These are phyloP conservation scores for Fregetta grallaria DNA, from an alignment of 2,113 vertebrate genomes.

Conservation along the genomic window DNA sequence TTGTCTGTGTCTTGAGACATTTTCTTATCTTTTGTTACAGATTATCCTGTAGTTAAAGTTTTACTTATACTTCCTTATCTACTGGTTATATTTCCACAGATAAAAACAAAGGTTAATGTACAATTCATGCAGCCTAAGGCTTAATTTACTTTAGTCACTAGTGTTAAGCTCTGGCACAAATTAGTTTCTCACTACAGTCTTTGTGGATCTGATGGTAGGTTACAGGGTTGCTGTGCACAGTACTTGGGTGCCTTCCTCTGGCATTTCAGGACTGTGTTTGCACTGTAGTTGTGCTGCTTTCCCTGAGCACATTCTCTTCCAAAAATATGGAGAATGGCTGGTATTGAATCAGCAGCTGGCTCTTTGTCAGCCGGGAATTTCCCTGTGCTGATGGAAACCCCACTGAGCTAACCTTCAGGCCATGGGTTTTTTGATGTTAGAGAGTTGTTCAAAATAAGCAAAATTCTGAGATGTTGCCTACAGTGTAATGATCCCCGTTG, in stretches of 20 bases:
- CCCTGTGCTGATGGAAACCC: neutral
- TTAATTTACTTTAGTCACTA: neutral
- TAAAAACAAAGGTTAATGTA: neutral
- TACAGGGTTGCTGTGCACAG: neutral
- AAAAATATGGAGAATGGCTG: neutral
- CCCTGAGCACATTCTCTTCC: neutral
- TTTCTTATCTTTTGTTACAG: neutral
- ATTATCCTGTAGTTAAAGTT: neutral
- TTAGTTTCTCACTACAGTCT: neutral
- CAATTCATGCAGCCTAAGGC: neutral
- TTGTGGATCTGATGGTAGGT: neutral
- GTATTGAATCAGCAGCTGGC: neutral
- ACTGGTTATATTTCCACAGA: neutral
- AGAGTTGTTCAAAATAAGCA: neutral
- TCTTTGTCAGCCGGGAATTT: neutral
- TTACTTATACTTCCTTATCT: neutral
- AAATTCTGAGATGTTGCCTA: neutral
- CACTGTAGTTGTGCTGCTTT: neutral
- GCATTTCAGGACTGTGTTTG: neutral
- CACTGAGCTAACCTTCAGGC: neutral
- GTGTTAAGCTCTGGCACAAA: neutral
- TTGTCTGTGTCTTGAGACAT: neutral
- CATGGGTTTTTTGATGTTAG: neutral
- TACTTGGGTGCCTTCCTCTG: neutral
- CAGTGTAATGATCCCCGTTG: neutral